Percentiles rank a stretch among this genome's conserved stretches.
These are phyloP conservation scores for Mnemiopsis leidyi DNA, from an alignment of 37 sponge, comb jelly and placozoan genomes.

Conservation along the genomic window DNA sequence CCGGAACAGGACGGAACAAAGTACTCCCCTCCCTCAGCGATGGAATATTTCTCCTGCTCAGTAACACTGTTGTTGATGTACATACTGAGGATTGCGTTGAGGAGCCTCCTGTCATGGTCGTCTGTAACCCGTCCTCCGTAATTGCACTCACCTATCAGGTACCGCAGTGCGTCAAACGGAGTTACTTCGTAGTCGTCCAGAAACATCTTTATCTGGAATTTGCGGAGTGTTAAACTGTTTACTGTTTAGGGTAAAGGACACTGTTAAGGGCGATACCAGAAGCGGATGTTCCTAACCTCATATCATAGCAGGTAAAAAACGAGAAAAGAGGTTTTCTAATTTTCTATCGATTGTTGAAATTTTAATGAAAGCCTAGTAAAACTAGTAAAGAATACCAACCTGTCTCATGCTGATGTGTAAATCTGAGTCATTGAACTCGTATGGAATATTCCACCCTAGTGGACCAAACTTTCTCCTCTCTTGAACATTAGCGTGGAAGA, in stretches of 20 bases:
- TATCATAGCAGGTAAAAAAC: too few relatives aligned
- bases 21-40: not conserved
- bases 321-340: too few relatives aligned
- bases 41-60: not conserved
- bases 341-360: not conserved
- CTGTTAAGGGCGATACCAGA: too few relatives aligned
- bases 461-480: slow-evolving; percentile 71
- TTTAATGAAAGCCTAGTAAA: not conserved
- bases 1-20: not conserved
- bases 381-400: slow-evolving; percentile 17
- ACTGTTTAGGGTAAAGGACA: too few relatives aligned
- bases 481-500: slow-evolving; percentile 71
- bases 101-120: slow-evolving; percentile 66
- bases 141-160: slow-evolving; percentile 69
- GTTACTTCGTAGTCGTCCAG: slow-evolving; percentile 64
- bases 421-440: slow-evolving; percentile 73
- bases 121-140: slow-evolving; percentile 74
- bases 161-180: slow-evolving; percentile 65
- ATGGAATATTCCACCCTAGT: slow-evolving; percentile 72
- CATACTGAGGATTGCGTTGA: not conserved
- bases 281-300: too few relatives aligned
- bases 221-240: too few relatives aligned
- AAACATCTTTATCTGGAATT: slow-evolving; percentile 41
- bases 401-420: slow-evolving; percentile 69
- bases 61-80: slow-evolving; percentile 19